Conservation (phyloP, 2,888 invertebrate species). For the Lypha dubia region DNA sequence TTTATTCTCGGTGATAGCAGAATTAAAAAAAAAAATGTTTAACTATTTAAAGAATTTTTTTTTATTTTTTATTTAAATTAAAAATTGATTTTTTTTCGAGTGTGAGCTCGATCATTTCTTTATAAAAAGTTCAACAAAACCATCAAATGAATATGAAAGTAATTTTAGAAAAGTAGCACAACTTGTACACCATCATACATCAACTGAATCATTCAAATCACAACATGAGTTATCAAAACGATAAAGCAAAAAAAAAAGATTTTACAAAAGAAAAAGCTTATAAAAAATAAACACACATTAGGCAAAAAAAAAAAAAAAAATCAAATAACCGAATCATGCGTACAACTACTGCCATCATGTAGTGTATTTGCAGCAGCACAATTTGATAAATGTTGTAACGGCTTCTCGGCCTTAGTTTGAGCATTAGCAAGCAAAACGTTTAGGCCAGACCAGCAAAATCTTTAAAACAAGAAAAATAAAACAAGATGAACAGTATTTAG, state of each 20-base stretch:
- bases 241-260: not conserved
- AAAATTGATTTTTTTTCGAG: not conserved
- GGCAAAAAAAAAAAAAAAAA: constrained; percentile 24
- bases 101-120: not conserved
- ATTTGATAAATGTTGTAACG: constrained; percentile 63
- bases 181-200: constrained; percentile 25
- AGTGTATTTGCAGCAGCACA: constrained; percentile 6
- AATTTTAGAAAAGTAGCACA: not conserved
- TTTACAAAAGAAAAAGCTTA: not conserved
- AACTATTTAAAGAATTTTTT: too few relatives aligned
- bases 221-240: constrained; percentile 53
- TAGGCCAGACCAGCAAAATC: constrained; percentile 2
- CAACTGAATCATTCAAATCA: constrained; percentile 61
- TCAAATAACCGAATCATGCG: constrained; percentile 65
- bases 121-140: constrained; percentile 6
- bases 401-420: constrained; percentile 10
- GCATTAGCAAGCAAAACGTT: constrained; percentile 12
- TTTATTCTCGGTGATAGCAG: too few relatives aligned
- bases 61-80: too few relatives aligned
- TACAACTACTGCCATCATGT: too few relatives aligned
- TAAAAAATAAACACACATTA: not conserved
- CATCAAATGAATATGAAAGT: constrained; percentile 7
- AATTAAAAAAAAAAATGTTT: too few relatives aligned
- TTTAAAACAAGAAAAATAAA: not conserved
- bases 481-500: constrained; percentile 43